Evolutionary conservation across 2,113 vertebrate genomes (phyloP).

Genomic region (Barnardius zonarius): DNA sequence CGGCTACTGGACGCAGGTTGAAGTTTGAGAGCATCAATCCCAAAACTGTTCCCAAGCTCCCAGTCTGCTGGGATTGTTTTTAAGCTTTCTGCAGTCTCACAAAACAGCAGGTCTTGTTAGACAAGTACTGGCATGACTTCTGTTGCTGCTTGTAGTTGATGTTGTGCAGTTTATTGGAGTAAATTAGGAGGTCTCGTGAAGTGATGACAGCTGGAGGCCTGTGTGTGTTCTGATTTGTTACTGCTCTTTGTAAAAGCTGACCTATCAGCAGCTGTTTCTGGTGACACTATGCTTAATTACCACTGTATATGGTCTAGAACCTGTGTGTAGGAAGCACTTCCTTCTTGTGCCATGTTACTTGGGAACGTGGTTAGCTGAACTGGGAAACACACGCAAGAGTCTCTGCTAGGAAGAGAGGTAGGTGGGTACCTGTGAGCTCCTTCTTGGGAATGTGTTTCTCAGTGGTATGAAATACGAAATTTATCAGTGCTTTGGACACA

Average conservation of each 20-base stretch:
- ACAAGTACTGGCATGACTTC: not conserved
- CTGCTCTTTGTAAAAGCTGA: not conserved
- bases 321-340: not conserved
- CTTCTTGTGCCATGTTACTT: accelerated
- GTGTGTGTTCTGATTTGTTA: not conserved
- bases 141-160: not conserved
- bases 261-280: not conserved
- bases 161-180: not conserved
- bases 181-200: not conserved
- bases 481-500: not conserved
- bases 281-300: not conserved
- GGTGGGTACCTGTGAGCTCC: not conserved
- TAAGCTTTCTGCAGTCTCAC: not conserved
- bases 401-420: not conserved
- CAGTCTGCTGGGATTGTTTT: not conserved
- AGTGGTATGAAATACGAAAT: accelerated
- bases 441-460: accelerated
- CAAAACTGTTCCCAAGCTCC: not conserved
- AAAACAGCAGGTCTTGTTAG: not conserved
- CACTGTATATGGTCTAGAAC: not conserved
- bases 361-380: accelerated
- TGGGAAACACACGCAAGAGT: not conserved
- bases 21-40: not conserved
- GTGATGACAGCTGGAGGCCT: conserved; percentile 10
- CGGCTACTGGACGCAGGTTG: not conserved